Base-by-base conservation (phyloP, 2,797 vertebrate genomes). In the Myotis pilosus region DNA sequence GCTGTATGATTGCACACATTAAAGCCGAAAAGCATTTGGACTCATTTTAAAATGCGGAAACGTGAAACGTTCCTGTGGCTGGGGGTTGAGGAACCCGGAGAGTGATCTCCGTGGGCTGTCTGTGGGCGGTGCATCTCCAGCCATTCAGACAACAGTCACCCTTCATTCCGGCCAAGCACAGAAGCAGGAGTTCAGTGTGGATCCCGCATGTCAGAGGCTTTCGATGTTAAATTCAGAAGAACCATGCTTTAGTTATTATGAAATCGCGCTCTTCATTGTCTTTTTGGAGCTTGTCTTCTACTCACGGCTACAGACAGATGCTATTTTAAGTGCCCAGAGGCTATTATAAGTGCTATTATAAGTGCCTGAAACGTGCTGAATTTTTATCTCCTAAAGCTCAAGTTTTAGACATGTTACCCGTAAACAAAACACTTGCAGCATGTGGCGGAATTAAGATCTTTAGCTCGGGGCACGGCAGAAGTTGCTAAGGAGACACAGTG, bases 401-500 rank as follows among this genome's bases (percentile, higher is more conserved):
- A 94, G 91, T 47, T 28, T 71, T 87, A 91, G 30, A 76, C 25
- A 12, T 62, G 82, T 91, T 94, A 86, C 60, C 51, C 93, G 90
- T 60, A 60, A 76, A 96, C 92, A 94, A 94, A 92, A 79, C 66
- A 83, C 81, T 94, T 93, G n/a, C 71, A 94, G 79, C 95, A 69
- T 92, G 94, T 92, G 94, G 91, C 93, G 6, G 78, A 95, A 97
- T 93, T 95, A 95, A 92, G 79, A 89, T 80, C 72, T 49, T 22
- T 91, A 92, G 87, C 93, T 92, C 66, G 79, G 92, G 93, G 60
- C 75, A 91, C 66, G 7, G 75, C 64, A 47, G 71, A 92, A 91
- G 89, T 96, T 97, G 95, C 95, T 96, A 94, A 95, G 96, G 94
- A 95, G 96, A 96, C 87, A 83, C 95, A 47, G 82, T 95, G 84